Conservation (phyloP, 2,888 invertebrate genomes). For the Drepanosiphum platanoidis region DNA sequence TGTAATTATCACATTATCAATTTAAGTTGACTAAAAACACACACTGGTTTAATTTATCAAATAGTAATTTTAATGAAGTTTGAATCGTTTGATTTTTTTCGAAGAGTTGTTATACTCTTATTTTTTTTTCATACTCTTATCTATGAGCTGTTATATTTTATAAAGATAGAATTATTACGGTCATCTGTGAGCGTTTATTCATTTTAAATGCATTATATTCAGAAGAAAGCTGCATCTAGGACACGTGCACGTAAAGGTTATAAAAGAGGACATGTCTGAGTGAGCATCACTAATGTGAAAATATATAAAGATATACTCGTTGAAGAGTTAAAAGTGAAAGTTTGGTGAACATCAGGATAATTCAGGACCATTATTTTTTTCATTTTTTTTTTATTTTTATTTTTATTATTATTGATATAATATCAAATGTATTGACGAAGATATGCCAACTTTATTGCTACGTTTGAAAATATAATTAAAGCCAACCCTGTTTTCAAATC, state of each 20-base stretch:
- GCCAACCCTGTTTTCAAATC: background rate
- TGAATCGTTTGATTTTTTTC: no score
- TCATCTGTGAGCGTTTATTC: background rate
- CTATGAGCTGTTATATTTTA: conserved; percentile 1
- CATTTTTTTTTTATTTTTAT: background rate
- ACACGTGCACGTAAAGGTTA: conserved; percentile 26
- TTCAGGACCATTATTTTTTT: background rate
- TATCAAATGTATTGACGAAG: background rate
- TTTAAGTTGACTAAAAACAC: background rate
- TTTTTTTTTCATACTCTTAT: background rate
- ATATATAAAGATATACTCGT: conserved; percentile 1
- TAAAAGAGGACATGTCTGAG: conserved; percentile 25
- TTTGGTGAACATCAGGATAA: conserved; percentile 16
- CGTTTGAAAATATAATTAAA: background rate
- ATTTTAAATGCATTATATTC: conserved; percentile 21
- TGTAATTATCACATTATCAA: conserved; percentile 1
- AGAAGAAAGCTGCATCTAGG: conserved; percentile 46
- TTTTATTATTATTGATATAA: background rate
- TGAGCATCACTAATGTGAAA: conserved; percentile 46
- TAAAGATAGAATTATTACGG: conserved; percentile 1
- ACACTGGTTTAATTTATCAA: background rate
- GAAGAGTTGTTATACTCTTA: background rate
- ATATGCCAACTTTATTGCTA: background rate
- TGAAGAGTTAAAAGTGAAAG: conserved; percentile 45
- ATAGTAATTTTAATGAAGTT: background rate